Evolutionary conservation across 2,113 vertebrate species (phyloP).

Genomic region (Pelobates fuscus): DNA sequence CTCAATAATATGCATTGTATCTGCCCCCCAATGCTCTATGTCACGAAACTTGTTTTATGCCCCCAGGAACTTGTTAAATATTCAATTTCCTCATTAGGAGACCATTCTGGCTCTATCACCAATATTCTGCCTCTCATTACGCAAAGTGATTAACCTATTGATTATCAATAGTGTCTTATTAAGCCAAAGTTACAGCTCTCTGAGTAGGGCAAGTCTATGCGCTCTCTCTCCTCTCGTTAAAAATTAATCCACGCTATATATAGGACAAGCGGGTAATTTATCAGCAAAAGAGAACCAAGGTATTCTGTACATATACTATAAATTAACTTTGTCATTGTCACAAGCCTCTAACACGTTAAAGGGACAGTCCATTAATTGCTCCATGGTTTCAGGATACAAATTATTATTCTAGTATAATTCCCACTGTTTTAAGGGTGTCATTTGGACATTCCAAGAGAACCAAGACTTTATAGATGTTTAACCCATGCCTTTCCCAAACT

Average conservation of each 20-base stretch:
- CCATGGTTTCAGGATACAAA: too few species aligned
- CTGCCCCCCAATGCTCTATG: background rate
- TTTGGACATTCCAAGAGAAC: too few species aligned
- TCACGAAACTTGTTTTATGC: slow-evolving; percentile 2
- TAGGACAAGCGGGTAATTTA: slow-evolving; percentile 7
- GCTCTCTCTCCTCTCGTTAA: slow-evolving; percentile 27
- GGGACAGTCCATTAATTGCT: too few species aligned
- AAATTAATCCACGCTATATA: slow-evolving; percentile 32
- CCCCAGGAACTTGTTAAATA: slow-evolving; percentile 36
- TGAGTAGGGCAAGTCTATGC: slow-evolving; percentile 22
- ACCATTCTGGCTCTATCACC: slow-evolving; percentile 17
- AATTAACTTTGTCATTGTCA: slow-evolving; percentile 7
- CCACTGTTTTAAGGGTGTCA: too few species aligned
- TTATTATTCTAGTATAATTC: too few species aligned
- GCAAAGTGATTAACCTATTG: slow-evolving; percentile 51
- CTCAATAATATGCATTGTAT: background rate
- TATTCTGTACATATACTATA: background rate
- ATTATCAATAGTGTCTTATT: slow-evolving; percentile 49
- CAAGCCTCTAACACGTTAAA: too few species aligned
- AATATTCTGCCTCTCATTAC: slow-evolving; percentile 45
- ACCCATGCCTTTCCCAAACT: too few species aligned
- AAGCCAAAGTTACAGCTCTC: slow-evolving; percentile 46
- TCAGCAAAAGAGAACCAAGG: background rate
- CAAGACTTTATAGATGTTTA: too few species aligned
- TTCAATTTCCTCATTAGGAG: slow-evolving; percentile 32